Evolutionary conservation across 2,113 vertebrate genomes (phyloP), one percentile per base, ranked within the genome.

Genomic region (Loxodonta africana): DNA sequence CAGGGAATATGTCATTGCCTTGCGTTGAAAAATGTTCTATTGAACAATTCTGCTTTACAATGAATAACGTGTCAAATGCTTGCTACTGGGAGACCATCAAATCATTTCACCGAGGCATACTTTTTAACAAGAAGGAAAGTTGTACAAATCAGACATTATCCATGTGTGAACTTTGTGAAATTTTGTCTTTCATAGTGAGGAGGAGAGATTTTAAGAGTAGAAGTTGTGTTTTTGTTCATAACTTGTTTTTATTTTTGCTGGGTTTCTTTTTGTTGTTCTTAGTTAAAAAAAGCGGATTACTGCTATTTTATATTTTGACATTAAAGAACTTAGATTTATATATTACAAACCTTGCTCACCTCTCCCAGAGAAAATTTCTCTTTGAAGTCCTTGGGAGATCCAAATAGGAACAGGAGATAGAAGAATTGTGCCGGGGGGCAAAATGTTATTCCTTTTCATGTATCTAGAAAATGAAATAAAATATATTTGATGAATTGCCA

Each of bases 341-440:
- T 6, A 62, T 94, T 93, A 62, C 28, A 97, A 96, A 93, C 41
- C 74, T 97, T 89, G n/a, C 53, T 95, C 96, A 93, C 28, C 74
- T 97, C 90, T 95, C 69, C 76, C 74, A 88, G 92, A 89, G 63
- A 96, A 86, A 85, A 80, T 91, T 93, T 95, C 48, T 89, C 88
- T 98, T 98, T 98, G 95, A 98, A 96, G 96, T 97, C 80, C n/a
- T 93, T 97, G 97, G 94, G 96, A 94, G 96, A 97, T 97, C 90
- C 90, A 95, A 95, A 95, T n/a, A 96, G 94, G 69, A 97, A 77
- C 60, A 88, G 71, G 57, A 96, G 93, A 94, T 94, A 95, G 91
- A 95, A 93, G 92, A 96, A 95, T 96, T 93, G 80, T 89, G 94
- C 97, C 94, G 51, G 18, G 78, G 93, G 96, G 92, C 78, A 95